Percentiles rank a stretch among this genome's conserved stretches.
Evolutionary conservation across 2,888 invertebrate genomes (phyloP).

Genomic region (Macrosiphum euphorbiae): DNA sequence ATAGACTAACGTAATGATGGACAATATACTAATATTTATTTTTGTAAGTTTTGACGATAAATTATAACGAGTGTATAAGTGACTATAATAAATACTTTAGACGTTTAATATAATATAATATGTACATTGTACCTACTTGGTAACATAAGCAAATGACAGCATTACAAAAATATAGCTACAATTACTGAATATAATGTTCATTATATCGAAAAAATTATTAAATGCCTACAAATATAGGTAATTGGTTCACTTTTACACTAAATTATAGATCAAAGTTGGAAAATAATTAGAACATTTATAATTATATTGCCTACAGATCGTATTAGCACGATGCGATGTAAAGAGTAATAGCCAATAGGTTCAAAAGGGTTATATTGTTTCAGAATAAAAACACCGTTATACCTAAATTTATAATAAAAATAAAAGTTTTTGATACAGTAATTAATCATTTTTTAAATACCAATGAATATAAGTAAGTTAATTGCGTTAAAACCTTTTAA

Average conservation of each 20-base stretch:
- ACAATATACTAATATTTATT: background rate
- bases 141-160: background rate
- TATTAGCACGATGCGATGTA: background rate
- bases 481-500: background rate
- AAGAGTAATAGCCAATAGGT: background rate
- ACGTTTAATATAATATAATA: too few relatives aligned
- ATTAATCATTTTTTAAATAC: background rate
- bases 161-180: background rate
- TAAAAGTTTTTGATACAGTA: background rate
- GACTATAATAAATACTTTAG: background rate
- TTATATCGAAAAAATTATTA: background rate
- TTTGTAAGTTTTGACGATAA: background rate
- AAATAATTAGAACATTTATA: background rate
- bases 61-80: background rate
- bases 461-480: background rate
- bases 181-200: background rate
- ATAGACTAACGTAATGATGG: background rate
- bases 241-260: background rate
- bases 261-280: background rate
- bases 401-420: background rate
- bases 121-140: too few relatives aligned
- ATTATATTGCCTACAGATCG: background rate
- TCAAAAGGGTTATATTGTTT: slow-evolving; percentile 11
- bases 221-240: background rate
- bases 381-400: background rate